Percentiles rank a stretch among this genome's conserved stretches.
phyloP scores from a whole-genome alignment of 1,140 invertebrate genomes.

The Cheumatopsyche charites region DNA sequence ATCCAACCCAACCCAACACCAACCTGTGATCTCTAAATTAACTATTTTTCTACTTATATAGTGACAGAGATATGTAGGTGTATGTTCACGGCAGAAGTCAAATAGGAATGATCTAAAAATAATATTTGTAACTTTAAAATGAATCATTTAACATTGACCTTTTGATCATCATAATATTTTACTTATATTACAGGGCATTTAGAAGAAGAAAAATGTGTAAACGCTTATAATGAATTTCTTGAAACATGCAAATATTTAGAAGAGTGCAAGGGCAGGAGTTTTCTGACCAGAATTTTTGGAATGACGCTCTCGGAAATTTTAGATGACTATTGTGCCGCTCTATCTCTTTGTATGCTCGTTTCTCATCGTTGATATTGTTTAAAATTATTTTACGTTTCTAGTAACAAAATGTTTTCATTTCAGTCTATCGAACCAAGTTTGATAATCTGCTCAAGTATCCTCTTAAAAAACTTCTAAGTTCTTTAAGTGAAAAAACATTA shows the following conservation, averaged over 20 bases:
- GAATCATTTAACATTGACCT: no score
- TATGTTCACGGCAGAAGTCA: no score
- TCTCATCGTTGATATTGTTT: no score
- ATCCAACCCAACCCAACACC: no score
- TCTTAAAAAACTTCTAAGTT: conserved; percentile 30
- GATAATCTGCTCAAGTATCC: conserved; percentile 31
- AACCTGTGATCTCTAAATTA: no score
- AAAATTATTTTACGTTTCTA: neutral
- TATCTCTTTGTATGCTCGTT: conserved; percentile 36
- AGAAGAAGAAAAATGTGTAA: conserved; percentile 36
- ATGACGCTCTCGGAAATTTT: conserved; percentile 41
- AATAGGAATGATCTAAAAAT: no score
- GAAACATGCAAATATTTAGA: conserved; percentile 38
- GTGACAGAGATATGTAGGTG: no score
- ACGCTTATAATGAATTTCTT: conserved; percentile 44
- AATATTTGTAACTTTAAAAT: no score
- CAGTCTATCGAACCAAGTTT: conserved; percentile 37
- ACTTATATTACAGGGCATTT: conserved; percentile 43
- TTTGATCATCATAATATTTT: neutral
- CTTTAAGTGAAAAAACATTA: conserved; percentile 41
- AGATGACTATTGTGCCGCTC: conserved; percentile 42
- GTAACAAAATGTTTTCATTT: conserved; percentile 22
- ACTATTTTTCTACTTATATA: no score
- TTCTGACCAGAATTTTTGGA: conserved; percentile 42
- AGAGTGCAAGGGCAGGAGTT: conserved; percentile 43